Evolutionary conservation across 2,888 invertebrate species (phyloP).

Genomic region (Leptarthrus brevirostris): DNA sequence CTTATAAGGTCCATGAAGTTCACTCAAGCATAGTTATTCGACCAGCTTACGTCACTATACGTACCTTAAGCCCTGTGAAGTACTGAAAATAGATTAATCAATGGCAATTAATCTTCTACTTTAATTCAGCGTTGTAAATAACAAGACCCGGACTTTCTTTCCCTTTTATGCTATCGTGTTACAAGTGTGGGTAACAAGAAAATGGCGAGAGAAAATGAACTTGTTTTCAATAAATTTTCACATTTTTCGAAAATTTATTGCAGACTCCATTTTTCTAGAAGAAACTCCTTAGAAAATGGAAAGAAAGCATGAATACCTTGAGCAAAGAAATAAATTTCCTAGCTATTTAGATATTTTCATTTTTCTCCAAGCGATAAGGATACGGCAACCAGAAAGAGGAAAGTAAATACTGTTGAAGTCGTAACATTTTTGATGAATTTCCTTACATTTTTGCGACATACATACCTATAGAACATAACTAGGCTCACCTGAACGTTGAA

Average conservation of each 20-base stretch:
- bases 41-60: too few relatives aligned
- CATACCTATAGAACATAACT: neutral
- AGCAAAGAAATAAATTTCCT: neutral
- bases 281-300: neutral
- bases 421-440: slow-evolving; percentile 2
- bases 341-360: slow-evolving; percentile 2
- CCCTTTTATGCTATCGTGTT: neutral
- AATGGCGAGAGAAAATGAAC: neutral
- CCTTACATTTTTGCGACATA: neutral
- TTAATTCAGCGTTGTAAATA: neutral
- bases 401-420: neutral
- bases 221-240: neutral
- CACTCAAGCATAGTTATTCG: too few relatives aligned
- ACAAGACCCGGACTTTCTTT: neutral
- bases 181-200: neutral
- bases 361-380: neutral
- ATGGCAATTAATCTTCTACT: neutral
- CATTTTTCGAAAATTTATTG: slow-evolving; percentile 1
- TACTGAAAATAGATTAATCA: neutral
- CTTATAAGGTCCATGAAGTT: too few relatives aligned
- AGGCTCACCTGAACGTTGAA: neutral
- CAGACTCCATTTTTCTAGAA: neutral
- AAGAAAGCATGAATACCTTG: neutral
- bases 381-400: neutral
- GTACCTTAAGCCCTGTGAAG: too few relatives aligned